Conservation (phyloP, 1,140 invertebrate species). For the Papilio helenus region DNA sequence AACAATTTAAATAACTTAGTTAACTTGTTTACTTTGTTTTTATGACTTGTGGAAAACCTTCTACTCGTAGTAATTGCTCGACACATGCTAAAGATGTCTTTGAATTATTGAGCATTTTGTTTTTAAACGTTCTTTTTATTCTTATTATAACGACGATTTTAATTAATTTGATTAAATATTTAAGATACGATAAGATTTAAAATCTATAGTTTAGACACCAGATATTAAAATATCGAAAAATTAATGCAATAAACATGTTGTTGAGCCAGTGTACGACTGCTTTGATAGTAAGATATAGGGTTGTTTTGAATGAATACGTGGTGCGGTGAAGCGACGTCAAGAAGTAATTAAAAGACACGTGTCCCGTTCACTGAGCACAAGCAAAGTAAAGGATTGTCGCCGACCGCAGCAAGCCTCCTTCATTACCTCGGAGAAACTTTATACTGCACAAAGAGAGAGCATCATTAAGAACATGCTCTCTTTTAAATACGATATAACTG, state of each 20-base stretch:
- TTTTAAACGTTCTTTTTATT: too few relatives aligned
- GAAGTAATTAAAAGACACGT: conserved; percentile 31
- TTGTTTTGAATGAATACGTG: not conserved
- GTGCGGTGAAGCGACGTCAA: conserved; percentile 4
- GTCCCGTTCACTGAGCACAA: conserved; percentile 11
- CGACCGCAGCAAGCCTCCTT: conserved; percentile 12
- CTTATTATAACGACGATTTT: too few relatives aligned
- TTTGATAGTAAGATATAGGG: not conserved
- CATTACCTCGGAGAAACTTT: not conserved
- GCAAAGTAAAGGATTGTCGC: not conserved
- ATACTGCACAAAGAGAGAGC: not conserved
- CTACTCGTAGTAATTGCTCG: too few relatives aligned
- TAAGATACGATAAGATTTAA: too few relatives aligned
- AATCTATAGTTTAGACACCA: too few relatives aligned
- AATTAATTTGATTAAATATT: too few relatives aligned
- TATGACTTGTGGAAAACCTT: too few relatives aligned
- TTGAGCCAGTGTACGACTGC: not conserved
- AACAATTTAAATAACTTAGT: not conserved
- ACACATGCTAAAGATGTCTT: too few relatives aligned
- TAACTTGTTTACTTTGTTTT: not conserved
- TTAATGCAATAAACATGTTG: not conserved
- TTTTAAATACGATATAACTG: not conserved
- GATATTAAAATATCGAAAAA: not conserved
- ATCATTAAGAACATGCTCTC: conserved; percentile 7
- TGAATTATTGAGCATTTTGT: too few relatives aligned